Evolutionary conservation across 2,888 invertebrate species (phyloP).

Genomic region (Aphidius colemani): DNA sequence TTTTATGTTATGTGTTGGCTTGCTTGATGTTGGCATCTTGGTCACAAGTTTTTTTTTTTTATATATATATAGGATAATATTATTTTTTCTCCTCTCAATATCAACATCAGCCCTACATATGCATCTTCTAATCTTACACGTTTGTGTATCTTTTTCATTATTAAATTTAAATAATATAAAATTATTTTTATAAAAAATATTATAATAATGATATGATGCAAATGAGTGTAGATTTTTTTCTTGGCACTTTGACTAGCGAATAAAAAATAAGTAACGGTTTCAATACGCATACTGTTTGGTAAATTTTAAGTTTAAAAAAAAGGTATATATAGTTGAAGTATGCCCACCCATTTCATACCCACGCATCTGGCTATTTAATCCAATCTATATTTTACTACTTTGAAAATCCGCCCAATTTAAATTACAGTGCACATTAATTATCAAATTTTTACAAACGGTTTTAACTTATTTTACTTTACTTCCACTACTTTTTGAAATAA

Average conservation of each 20-base stretch:
- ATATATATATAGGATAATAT: too few relatives aligned
- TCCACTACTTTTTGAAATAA: too few relatives aligned
- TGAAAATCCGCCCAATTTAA: conserved; percentile 29
- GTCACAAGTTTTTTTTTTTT: conserved; percentile 19
- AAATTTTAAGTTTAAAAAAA: conserved; percentile 1
- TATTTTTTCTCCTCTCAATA: too few relatives aligned
- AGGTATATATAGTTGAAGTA: too few relatives aligned
- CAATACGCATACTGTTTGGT: conserved; percentile 15
- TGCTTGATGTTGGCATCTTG: conserved; percentile 24
- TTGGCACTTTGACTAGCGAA: conserved; percentile 12
- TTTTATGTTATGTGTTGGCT: conserved; percentile 18
- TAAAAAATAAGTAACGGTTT: neutral
- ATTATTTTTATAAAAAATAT: too few relatives aligned
- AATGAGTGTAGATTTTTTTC: conserved; percentile 9
- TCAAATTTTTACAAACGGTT: too few relatives aligned
- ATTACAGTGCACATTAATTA: too few relatives aligned
- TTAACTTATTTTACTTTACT: too few relatives aligned
- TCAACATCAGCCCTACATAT: conserved; percentile 3
- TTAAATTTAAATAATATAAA: too few relatives aligned
- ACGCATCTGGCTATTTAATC: conserved; percentile 45
- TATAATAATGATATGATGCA: too few relatives aligned
- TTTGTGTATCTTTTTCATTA: conserved; percentile 19
- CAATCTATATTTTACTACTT: too few relatives aligned
- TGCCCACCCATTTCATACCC: conserved; percentile 40
- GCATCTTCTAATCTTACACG: conserved; percentile 13